phyloP scores from a whole-genome alignment of 2,797 vertebrate genomes.

The Artibeus jamaicensis region DNA sequence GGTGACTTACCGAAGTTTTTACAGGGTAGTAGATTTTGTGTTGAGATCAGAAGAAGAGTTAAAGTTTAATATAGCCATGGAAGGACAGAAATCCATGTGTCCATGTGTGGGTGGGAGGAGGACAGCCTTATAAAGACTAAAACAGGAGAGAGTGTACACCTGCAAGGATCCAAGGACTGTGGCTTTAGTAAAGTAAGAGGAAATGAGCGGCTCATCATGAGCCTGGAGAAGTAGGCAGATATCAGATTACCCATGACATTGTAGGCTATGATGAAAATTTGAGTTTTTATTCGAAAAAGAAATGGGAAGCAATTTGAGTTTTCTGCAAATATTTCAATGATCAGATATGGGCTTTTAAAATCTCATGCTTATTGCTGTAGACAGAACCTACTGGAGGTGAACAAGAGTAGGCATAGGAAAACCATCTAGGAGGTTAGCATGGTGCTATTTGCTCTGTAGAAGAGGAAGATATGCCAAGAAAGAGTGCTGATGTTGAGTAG shows the following conservation, averaged over 20 bases:
- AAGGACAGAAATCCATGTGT: neutral
- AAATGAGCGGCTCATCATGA: accelerated
- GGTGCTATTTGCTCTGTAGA: neutral
- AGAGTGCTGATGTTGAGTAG: neutral
- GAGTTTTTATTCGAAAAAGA: neutral
- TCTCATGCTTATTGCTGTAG: too few relatives aligned
- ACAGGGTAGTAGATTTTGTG: too few relatives aligned
- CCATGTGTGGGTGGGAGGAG: neutral
- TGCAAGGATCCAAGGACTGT: neutral
- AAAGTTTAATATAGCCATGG: neutral
- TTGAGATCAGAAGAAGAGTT: neutral
- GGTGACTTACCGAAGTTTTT: neutral
- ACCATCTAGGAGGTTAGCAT: neutral
- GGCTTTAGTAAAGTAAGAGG: neutral
- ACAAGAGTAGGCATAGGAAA: neutral
- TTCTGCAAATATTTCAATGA: neutral
- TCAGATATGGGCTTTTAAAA: neutral
- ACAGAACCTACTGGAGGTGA: neutral
- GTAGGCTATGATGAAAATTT: neutral
- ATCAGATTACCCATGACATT: neutral
- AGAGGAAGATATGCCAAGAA: neutral
- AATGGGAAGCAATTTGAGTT: neutral
- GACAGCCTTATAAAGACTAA: accelerated
- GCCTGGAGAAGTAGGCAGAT: too few relatives aligned
- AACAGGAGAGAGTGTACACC: neutral